Conservation (phyloP, 2,888 invertebrate species). For the Callimorpha dominula region DNA sequence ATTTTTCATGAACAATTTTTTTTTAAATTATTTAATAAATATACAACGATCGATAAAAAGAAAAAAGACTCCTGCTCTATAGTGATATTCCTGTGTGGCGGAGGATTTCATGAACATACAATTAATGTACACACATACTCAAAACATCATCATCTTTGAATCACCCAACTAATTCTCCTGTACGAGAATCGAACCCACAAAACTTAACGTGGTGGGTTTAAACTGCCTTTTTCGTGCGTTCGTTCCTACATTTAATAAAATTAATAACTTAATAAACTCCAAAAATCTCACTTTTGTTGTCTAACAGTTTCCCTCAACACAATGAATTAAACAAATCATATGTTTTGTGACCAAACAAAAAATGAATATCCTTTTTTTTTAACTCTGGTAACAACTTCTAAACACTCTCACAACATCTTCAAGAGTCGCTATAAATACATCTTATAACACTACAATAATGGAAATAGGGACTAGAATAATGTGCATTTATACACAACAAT, state of each 20-base stretch:
- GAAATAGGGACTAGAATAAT: conserved; percentile 49
- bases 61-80: not conserved
- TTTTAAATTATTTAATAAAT: not conserved
- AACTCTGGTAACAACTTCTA: conserved; percentile 28
- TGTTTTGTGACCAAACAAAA: too few species aligned
- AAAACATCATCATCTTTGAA: too few species aligned
- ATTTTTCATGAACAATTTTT: too few species aligned
- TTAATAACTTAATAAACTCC: not conserved
- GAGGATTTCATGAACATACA: too few species aligned
- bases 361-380: conserved; percentile 18
- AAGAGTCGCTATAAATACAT: conserved; percentile 44
- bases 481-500: conserved; percentile 44
- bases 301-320: not conserved
- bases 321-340: not conserved
- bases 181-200: too few species aligned
- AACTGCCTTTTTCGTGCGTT: not conserved
- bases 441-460: conserved; percentile 39
- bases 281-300: not conserved
- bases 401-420: conserved; percentile 27
- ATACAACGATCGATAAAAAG: not conserved
- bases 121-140: not conserved
- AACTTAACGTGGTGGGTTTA: too few species aligned
- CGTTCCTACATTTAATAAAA: not conserved
- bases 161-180: too few species aligned
- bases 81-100: too few species aligned